Percentiles rank a stretch among this genome's conserved stretches.
phyloP scores from a whole-genome alignment of 2,113 vertebrate genomes.

The Mustela lutreola region DNA sequence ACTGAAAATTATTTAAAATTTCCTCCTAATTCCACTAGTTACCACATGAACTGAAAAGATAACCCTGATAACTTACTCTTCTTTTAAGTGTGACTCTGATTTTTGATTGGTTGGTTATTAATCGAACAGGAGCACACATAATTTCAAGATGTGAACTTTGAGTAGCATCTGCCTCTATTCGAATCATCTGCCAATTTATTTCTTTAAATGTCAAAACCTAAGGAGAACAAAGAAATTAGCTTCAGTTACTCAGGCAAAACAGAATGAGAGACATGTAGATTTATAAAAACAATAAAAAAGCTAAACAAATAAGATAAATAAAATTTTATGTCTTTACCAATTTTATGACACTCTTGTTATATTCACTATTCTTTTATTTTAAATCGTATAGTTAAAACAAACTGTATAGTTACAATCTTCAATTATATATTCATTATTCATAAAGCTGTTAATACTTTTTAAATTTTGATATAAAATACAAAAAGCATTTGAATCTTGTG shows the following conservation, averaged over 20 bases:
- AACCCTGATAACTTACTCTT: constrained; percentile 90
- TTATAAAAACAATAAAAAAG: background rate
- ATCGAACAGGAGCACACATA: constrained; percentile 96
- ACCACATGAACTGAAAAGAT: background rate
- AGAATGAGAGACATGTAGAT: constrained; percentile 48
- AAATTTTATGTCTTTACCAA: constrained; percentile 8
- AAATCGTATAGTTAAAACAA: constrained; percentile 3
- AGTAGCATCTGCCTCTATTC: constrained; percentile 99
- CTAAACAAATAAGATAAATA: background rate
- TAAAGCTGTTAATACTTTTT: constrained; percentile 25
- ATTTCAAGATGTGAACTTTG: constrained; percentile 97
- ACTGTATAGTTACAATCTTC: background rate
- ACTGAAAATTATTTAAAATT: constrained; percentile 38
- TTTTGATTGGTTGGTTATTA: constrained; percentile 99
- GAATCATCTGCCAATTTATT: constrained; percentile 99
- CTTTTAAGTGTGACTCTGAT: constrained; percentile 98
- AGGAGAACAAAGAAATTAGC: constrained; percentile 62
- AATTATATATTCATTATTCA: constrained; percentile 14
- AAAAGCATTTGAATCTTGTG: background rate
- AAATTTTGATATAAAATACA: constrained; percentile 38
- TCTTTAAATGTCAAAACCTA: constrained; percentile 99
- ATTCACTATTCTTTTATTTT: background rate
- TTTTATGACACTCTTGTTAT: constrained; percentile 29
- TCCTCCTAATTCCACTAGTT: background rate
- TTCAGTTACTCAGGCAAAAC: background rate